These are phyloP conservation scores for Cyclophora punctaria DNA, from an alignment of 2,888 invertebrate species.

Conservation along the genomic window DNA sequence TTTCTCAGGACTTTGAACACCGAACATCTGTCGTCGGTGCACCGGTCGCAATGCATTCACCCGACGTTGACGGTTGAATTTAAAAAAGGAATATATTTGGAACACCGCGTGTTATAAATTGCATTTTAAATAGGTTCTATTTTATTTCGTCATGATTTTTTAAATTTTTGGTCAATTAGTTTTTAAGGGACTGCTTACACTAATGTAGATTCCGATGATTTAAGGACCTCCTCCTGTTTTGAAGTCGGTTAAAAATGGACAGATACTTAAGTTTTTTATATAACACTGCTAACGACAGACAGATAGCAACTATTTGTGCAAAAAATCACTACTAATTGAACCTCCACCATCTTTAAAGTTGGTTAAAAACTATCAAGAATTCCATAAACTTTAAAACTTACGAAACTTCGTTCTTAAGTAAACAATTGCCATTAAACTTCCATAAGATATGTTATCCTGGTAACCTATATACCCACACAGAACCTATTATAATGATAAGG, in stretches of 20 bases:
- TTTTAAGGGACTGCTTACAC: no score
- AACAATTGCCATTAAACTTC: neutral
- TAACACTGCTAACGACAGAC: no score
- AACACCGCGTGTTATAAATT: slow-evolving; percentile 15
- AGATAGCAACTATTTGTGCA: no score
- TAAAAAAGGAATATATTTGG: slow-evolving; percentile 27
- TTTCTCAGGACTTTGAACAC: slow-evolving; percentile 33
- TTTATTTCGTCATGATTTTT: no score
- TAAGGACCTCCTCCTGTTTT: no score
- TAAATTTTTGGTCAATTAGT: no score
- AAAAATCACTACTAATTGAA: no score
- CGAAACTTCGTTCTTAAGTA: neutral
- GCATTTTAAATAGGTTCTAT: slow-evolving; percentile 10
- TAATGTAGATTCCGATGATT: no score
- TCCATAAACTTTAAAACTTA: neutral
- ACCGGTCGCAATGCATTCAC: slow-evolving; percentile 36
- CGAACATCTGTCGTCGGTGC: slow-evolving; percentile 46
- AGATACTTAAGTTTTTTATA: no score
- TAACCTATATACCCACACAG: slow-evolving; percentile 15
- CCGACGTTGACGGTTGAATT: slow-evolving; percentile 34
- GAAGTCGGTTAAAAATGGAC: no score
- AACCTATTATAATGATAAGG: slow-evolving; percentile 2
- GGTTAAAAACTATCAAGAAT: no score
- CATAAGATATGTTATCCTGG: slow-evolving; percentile 3
- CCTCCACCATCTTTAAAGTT: no score